Percentiles rank a stretch among this genome's conserved stretches.
Conservation (phyloP, 2,113 vertebrate genomes). For the Pheucticus melanocephalus region DNA sequence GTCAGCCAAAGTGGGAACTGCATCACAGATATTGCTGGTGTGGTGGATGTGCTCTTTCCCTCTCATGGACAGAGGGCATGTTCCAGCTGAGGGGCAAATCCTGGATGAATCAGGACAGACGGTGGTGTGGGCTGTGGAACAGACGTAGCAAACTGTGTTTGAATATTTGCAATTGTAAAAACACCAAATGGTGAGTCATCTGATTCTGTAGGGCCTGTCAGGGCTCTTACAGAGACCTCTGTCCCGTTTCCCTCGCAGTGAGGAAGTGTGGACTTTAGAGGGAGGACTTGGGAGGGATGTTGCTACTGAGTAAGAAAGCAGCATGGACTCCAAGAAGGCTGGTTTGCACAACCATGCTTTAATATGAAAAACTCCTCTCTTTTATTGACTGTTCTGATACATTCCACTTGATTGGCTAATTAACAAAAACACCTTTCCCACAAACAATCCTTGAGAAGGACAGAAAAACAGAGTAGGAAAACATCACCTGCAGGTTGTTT, state of each 20-base stretch:
- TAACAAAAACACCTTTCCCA: too few relatives aligned
- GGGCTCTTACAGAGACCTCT: not conserved
- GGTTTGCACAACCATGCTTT: too few relatives aligned
- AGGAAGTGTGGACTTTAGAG: not conserved
- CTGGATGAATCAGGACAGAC: not conserved
- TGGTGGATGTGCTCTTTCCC: not conserved
- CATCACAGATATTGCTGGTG: not conserved
- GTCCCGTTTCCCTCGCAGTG: not conserved
- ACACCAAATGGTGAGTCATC: not conserved
- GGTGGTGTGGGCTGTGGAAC: not conserved
- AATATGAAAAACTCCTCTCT: too few relatives aligned
- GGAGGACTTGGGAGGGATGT: too few relatives aligned
- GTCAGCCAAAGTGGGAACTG: fast-evolving
- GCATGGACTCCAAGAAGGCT: too few relatives aligned
- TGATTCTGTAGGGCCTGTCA: not conserved
- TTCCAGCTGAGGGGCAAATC: not conserved
- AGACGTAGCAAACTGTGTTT: not conserved
- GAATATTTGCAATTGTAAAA: not conserved
- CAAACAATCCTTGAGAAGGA: too few relatives aligned
- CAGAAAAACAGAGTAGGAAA: too few relatives aligned
- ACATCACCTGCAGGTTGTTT: too few relatives aligned
- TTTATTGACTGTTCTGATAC: too few relatives aligned
- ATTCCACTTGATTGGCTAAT: too few relatives aligned
- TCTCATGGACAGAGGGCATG: not conserved
- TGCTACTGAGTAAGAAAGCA: too few relatives aligned